phyloP scores from a whole-genome alignment of 2,888 invertebrate genomes.

The Parnassius smintheus region DNA sequence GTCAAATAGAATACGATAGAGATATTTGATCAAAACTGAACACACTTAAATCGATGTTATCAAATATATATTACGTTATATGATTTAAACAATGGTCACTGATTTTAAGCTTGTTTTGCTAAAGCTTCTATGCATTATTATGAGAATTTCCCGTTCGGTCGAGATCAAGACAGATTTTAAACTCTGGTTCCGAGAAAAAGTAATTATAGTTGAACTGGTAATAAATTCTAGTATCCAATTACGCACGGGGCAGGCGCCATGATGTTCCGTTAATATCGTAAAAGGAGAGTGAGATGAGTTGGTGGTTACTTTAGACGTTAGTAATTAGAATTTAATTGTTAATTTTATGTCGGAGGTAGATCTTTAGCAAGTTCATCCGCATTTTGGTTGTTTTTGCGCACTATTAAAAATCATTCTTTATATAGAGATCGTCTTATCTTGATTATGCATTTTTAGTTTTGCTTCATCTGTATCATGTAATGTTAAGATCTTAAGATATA shows the following conservation, averaged over 20 bases:
- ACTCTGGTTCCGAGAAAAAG: conserved; percentile 3
- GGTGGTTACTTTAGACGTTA: background rate
- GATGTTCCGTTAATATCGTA: conserved; percentile 17
- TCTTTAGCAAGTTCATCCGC: background rate
- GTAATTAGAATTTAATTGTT: conserved; percentile 15
- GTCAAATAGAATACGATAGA: too few relatives aligned
- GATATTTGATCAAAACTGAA: too few relatives aligned
- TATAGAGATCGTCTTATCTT: background rate
- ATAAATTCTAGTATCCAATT: conserved; percentile 22
- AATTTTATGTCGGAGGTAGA: background rate
- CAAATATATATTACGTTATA: too few relatives aligned
- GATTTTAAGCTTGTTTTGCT: background rate
- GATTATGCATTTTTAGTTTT: conserved; percentile 1
- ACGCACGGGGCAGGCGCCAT: conserved; percentile 15
- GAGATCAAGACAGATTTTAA: background rate
- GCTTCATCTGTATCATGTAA: too few relatives aligned
- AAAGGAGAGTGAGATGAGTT: conserved; percentile 9
- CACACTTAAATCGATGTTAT: too few relatives aligned
- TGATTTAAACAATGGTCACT: too few relatives aligned
- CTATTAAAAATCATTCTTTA: background rate
- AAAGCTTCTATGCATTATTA: background rate
- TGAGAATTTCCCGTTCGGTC: background rate
- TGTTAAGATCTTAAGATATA: too few relatives aligned
- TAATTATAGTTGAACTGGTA: conserved; percentile 17
- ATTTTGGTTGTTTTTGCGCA: background rate